Conservation (phyloP, 2,797 vertebrate species). For the Pempheris klunzingeri region DNA sequence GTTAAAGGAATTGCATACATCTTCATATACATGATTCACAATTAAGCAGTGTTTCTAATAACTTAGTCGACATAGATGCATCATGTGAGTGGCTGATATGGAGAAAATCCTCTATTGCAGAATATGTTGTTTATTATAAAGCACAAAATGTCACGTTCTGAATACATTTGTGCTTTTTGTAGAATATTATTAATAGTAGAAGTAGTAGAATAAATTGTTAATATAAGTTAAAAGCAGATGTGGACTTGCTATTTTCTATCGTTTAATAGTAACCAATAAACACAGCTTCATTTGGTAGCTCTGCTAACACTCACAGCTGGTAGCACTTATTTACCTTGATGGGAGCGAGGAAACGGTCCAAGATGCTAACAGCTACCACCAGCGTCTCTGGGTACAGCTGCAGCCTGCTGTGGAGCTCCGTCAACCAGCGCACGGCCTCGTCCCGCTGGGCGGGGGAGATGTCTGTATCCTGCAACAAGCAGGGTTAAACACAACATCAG, state of each 20-base stretch:
- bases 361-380: constrained; percentile 93
- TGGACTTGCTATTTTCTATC: neutral
- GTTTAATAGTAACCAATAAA: too few relatives aligned
- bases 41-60: neutral
- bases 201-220: neutral
- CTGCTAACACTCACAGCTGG: neutral
- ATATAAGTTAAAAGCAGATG: neutral
- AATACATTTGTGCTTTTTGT: too few relatives aligned
- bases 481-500: neutral
- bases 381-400: constrained; percentile 97
- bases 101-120: too few relatives aligned
- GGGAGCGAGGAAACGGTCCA: constrained; percentile 95
- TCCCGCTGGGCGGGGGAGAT: constrained; percentile 96
- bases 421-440: constrained; percentile 95
- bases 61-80: neutral
- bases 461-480: constrained; percentile 89
- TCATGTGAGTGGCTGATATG: too few relatives aligned
- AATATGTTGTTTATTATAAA: too few relatives aligned
- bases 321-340: constrained; percentile 90
- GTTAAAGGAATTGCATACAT: neutral
- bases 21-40: neutral
- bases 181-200: too few relatives aligned
- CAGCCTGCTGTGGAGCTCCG: constrained; percentile 91
- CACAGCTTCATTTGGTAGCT: neutral
- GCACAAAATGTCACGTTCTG: too few relatives aligned